Conservation (phyloP, 1,140 invertebrate species). For the Dreissena rostriformis region DNA sequence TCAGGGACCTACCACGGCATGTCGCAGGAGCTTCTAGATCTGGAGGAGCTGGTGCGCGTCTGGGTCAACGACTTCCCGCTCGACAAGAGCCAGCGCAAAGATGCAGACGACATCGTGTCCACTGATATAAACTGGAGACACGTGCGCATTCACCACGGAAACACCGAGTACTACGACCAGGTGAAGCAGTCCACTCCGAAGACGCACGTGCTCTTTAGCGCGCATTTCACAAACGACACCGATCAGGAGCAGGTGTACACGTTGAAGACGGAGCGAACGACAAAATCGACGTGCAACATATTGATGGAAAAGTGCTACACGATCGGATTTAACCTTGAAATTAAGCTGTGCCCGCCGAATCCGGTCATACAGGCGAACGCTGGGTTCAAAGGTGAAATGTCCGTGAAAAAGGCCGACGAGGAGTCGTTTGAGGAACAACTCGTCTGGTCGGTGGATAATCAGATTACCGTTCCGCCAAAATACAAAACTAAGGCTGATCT, state of each 20-base stretch:
- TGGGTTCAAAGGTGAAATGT: slow-evolving; percentile 82
- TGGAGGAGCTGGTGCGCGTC: slow-evolving; percentile 70
- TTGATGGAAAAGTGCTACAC: slow-evolving; percentile 68
- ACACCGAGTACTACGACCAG: slow-evolving; percentile 67
- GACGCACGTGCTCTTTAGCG: slow-evolving; percentile 73
- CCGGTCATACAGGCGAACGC: slow-evolving; percentile 82
- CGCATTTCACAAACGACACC: slow-evolving; percentile 75
- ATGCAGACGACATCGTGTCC: slow-evolving; percentile 70
- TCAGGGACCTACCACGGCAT: slow-evolving; percentile 42
- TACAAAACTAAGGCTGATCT: slow-evolving; percentile 81
- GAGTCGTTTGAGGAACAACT: slow-evolving; percentile 81
- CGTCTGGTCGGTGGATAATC: slow-evolving; percentile 82
- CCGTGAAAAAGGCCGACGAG: slow-evolving; percentile 79
- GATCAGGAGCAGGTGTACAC: slow-evolving; percentile 70
- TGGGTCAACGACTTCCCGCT: slow-evolving; percentile 68
- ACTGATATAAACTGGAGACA: slow-evolving; percentile 71
- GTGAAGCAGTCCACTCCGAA: slow-evolving; percentile 65
- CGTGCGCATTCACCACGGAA: slow-evolving; percentile 66
- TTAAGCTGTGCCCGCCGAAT: slow-evolving; percentile 73
- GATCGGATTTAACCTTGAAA: slow-evolving; percentile 65
- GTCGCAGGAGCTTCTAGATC: slow-evolving; percentile 69
- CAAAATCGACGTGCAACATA: slow-evolving; percentile 74
- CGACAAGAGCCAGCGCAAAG: slow-evolving; percentile 66
- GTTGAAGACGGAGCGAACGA: slow-evolving; percentile 72
- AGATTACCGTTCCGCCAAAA: slow-evolving; percentile 81